These are phyloP conservation scores for Calcarius lapponicus DNA, from an alignment of 2,797 vertebrate species.

Conservation along the genomic window DNA sequence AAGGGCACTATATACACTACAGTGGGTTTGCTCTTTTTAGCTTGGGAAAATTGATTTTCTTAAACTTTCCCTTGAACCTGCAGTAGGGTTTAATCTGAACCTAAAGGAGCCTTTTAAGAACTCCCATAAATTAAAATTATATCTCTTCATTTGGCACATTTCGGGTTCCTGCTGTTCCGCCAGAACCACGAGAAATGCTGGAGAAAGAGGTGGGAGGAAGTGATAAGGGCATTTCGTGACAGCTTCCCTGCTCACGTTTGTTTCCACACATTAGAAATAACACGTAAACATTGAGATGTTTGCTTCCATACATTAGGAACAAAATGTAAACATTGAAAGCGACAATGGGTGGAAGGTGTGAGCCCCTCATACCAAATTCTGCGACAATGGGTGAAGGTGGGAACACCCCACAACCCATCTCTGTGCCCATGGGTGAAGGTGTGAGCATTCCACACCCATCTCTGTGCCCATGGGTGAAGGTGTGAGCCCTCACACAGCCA, in stretches of 20 bases:
- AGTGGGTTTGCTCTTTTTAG: constrained; percentile 75
- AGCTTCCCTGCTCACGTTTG: not conserved
- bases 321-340: not conserved
- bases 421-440: too few species aligned
- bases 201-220: not conserved
- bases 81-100: constrained; percentile 34
- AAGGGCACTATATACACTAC: constrained; percentile 58
- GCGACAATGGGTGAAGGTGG: too few species aligned
- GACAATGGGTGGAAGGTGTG: not conserved
- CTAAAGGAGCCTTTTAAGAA: constrained; percentile 45
- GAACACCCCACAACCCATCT: not conserved
- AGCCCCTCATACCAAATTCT: too few species aligned
- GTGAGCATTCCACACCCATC: too few species aligned
- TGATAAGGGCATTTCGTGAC: not conserved
- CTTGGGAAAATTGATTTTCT: constrained; percentile 82
- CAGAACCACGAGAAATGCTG: not conserved
- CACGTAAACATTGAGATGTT: not conserved
- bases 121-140: constrained; percentile 41
- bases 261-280: not conserved
- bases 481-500: not conserved
- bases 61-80: constrained; percentile 52
- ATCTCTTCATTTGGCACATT: constrained; percentile 17
- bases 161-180: not conserved
- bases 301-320: not conserved
- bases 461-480: too few species aligned